phyloP scores from a whole-genome alignment of 1,140 invertebrate genomes.

The Achroia grisella region DNA sequence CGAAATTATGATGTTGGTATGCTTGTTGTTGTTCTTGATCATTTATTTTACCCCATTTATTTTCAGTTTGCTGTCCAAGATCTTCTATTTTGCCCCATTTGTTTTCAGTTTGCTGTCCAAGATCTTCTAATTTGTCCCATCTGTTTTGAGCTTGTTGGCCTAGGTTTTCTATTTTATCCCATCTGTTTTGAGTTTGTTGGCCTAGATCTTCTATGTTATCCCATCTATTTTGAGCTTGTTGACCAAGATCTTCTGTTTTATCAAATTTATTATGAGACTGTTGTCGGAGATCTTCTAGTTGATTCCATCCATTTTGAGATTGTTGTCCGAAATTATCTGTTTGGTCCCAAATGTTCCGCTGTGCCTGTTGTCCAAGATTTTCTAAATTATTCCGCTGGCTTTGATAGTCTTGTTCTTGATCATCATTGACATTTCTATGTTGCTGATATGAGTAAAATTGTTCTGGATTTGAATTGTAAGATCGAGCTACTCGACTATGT shows the following conservation, averaged over 20 bases:
- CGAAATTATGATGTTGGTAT: constrained; percentile 11
- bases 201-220: constrained; percentile 9
- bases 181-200: constrained; percentile 12
- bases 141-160: constrained; percentile 10
- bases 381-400: constrained; percentile 14
- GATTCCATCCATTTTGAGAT: constrained; percentile 20
- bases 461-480: constrained; percentile 23
- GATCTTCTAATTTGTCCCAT: constrained; percentile 13
- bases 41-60: background rate
- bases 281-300: constrained; percentile 31
- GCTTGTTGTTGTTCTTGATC: constrained; percentile 1
- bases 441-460: constrained; percentile 1
- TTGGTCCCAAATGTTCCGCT: constrained; percentile 23
- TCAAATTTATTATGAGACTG: constrained; percentile 26
- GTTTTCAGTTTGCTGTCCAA: constrained; percentile 17
- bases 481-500: constrained; percentile 39
- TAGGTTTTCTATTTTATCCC: constrained; percentile 1
- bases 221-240: constrained; percentile 16
- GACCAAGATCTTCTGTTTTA: constrained; percentile 32
- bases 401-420: constrained; percentile 25
- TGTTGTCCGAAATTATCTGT: constrained; percentile 37
- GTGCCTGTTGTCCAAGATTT: constrained; percentile 33
- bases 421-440: constrained; percentile 6
- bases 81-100: constrained; percentile 5
- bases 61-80: background rate